Percentiles rank a stretch among this genome's conserved stretches.
phyloP scores from a whole-genome alignment of 2,797 vertebrate species.

The Oreortyx pictus region DNA sequence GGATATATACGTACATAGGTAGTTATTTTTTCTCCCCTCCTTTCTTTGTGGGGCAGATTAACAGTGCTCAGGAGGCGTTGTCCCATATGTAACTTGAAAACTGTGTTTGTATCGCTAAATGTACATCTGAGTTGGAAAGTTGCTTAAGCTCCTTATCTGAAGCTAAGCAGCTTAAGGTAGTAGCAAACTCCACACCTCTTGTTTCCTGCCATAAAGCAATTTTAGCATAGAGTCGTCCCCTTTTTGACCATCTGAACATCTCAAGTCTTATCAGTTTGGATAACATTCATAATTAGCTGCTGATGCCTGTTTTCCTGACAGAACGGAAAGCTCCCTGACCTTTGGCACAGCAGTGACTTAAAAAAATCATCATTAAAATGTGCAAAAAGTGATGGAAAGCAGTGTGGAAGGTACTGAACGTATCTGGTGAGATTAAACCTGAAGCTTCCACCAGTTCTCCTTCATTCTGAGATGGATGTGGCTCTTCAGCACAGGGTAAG shows the following conservation, averaged over 20 bases:
- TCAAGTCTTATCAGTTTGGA: not conserved
- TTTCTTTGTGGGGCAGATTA: not conserved
- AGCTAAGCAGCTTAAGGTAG: constrained; percentile 47
- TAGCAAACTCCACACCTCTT: not conserved
- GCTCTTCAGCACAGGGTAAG: rapidly evolving
- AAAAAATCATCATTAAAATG: rapidly evolving
- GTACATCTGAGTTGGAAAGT: constrained; percentile 5
- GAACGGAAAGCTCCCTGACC: not conserved
- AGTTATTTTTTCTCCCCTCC: not conserved
- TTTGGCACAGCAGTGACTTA: not conserved
- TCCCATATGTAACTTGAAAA: not conserved
- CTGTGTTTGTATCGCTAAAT: not conserved
- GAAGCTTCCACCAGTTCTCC: not conserved
- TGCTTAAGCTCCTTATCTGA: constrained; percentile 56
- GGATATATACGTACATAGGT: too few relatives aligned
- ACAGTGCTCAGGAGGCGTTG: not conserved
- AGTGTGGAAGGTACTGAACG: not conserved
- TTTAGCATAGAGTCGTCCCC: not conserved
- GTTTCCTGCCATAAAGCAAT: not conserved
- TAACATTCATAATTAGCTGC: not conserved
- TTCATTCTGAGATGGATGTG: rapidly evolving
- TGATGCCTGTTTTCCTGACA: not conserved
- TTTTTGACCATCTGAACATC: not conserved
- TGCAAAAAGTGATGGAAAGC: not conserved
- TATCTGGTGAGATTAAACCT: not conserved